Base-by-base conservation (phyloP, 2,888 invertebrate genomes). In the Zaprionus obscuricornis region DNA sequence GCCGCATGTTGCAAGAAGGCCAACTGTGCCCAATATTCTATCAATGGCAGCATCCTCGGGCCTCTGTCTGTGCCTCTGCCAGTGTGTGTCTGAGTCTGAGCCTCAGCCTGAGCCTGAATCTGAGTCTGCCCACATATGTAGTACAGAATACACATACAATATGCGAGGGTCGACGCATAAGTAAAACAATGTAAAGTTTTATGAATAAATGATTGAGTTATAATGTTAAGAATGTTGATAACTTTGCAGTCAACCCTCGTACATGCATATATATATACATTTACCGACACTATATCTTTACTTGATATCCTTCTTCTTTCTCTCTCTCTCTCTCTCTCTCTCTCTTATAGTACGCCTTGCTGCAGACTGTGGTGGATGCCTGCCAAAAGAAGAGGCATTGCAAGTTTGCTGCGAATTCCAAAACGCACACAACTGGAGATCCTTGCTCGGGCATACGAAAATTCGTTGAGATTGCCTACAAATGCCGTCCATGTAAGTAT, bases 401-500 rank as follows among this genome's bases (percentile, higher is more conserved):
- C 92, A 95, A 95, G 89, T 95, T 98, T 89, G 94, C 95, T 89
- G 96, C 97, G 47, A 95, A 94, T 85, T 95, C 97, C n/a, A 94
- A 94, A 88, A 95, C 96, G 39, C 96, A 97, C 49, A 74, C 84
- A 87, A 64, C 51, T 33, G 94, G 94, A 34, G 98, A 98, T 91
- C 97, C 98, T 0, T 98, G 98, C 89, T 97, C 97, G 7, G 95
- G 95, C 14, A 94, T 96, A 58, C 92, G 95, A 70, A 97, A 98
- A 91, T 98, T 97, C 92, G 96, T 98, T 74, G 97, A 98, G 92
- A 96, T 98, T 70, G 96, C 96, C 81, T 98, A 97, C 92, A 98
- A 98, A 91, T 98, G 98, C 92, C 94, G 96, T 91, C 98, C 98
- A 88, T 96, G 98, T 98, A 92, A 96, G 96, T 95, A 87, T 73